These are phyloP conservation scores for Anniella stebbinsi DNA, from an alignment of 2,797 vertebrate genomes.

Conservation along the genomic window DNA sequence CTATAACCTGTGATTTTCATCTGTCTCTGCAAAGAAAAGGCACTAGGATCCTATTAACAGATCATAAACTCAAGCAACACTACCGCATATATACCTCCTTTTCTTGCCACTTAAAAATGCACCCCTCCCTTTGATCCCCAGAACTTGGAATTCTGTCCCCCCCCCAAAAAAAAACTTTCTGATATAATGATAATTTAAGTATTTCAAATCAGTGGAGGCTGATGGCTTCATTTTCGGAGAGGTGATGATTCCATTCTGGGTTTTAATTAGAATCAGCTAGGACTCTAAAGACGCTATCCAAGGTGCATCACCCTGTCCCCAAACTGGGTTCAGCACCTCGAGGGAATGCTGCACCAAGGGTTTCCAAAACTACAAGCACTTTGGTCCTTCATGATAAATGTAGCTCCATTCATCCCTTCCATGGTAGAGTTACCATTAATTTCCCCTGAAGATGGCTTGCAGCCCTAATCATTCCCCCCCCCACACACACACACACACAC, in stretches of 20 bases:
- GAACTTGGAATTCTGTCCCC: neutral
- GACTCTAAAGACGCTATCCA: too few species aligned
- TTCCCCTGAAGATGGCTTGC: neutral
- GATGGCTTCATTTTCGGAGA: too few species aligned
- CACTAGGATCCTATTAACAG: constrained; percentile 55
- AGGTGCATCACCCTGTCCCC: too few species aligned
- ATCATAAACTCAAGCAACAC: constrained; percentile 59
- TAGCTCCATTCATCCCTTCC: neutral
- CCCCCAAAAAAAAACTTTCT: neutral
- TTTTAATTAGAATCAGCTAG: too few species aligned
- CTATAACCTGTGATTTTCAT: constrained; percentile 58
- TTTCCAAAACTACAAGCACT: too few species aligned
- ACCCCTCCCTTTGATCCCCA: neutral
- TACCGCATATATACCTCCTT: constrained; percentile 57
- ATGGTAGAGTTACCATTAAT: neutral
- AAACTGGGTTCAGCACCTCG: too few species aligned
- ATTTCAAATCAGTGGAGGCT: constrained; percentile 31
- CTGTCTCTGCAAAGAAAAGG: constrained; percentile 67
- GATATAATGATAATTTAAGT: constrained; percentile 62
- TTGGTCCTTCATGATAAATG: neutral
- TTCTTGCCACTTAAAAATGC: constrained; percentile 61
- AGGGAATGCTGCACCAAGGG: too few species aligned
- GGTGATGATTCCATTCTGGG: too few species aligned
- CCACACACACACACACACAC: too few species aligned
- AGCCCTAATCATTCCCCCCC: neutral